Evolutionary conservation across 2,113 vertebrate species (phyloP).

Genomic region (Ifrita kowaldi): DNA sequence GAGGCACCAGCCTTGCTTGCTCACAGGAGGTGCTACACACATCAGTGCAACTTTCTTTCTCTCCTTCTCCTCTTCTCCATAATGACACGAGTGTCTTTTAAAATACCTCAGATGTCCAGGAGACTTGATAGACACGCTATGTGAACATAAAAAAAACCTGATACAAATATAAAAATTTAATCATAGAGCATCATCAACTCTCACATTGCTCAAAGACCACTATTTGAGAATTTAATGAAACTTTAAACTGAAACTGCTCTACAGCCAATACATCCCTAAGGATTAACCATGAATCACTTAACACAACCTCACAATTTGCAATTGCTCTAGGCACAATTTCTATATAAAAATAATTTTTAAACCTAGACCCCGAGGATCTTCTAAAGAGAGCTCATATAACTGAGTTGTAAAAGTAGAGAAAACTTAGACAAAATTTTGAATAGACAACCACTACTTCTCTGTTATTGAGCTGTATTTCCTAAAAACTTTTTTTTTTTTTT

Average conservation of each 20-base stretch:
- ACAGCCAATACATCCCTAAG: not conserved
- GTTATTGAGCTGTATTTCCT: not conserved
- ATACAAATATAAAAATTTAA: not conserved
- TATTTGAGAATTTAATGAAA: not conserved
- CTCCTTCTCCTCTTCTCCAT: not conserved
- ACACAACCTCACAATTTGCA: not conserved
- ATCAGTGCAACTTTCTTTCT: not conserved
- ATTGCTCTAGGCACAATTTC: not conserved
- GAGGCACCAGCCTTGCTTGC: not conserved
- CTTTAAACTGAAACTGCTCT: constrained; percentile 1
- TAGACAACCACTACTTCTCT: not conserved
- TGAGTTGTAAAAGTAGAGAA: not conserved
- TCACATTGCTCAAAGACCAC: not conserved
- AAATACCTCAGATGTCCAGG: not conserved
- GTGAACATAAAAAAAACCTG: not conserved
- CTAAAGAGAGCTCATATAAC: not conserved
- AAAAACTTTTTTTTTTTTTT: not conserved
- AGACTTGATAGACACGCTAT: not conserved
- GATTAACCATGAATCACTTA: not conserved
- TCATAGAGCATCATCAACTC: not conserved
- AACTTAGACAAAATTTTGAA: not conserved
- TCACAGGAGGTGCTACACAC: not conserved
- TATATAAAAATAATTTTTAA: not conserved
- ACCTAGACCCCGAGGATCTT: not conserved
- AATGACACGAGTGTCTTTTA: not conserved